phyloP scores from a whole-genome alignment of 2,797 vertebrate species.

The Aulostomus chinensis region DNA sequence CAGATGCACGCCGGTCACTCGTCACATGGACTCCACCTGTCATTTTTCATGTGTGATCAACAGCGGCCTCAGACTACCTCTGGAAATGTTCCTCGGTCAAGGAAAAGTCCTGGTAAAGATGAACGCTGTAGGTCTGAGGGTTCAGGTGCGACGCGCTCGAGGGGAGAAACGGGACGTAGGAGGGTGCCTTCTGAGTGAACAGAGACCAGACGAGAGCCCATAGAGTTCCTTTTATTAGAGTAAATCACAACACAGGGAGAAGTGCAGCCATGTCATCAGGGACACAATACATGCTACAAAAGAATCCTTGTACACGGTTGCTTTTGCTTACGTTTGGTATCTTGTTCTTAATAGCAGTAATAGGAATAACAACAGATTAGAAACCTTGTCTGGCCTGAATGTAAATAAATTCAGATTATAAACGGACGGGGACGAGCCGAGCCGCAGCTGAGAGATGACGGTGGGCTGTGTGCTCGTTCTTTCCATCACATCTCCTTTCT shows the following conservation, averaged over 20 bases:
- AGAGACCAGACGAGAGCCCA: constrained; percentile 65
- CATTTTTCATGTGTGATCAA: no score
- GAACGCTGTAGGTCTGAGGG: no score
- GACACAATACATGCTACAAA: constrained; percentile 87
- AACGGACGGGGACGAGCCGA: constrained; percentile 33
- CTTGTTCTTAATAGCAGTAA: constrained; percentile 61
- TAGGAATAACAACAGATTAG: constrained; percentile 51
- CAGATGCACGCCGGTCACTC: no score
- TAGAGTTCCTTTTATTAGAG: constrained; percentile 84
- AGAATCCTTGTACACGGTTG: constrained; percentile 77
- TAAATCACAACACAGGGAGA: constrained; percentile 85
- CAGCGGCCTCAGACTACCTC: no score
- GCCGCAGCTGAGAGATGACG: constrained; percentile 32
- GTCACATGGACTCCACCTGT: no score
- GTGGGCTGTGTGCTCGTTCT: no score
- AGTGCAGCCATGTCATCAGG: constrained; percentile 84
- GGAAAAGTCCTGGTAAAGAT: no score
- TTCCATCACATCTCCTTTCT: constrained; percentile 5
- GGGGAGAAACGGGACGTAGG: no score
- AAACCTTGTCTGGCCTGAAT: constrained; percentile 64
- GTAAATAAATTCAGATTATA: constrained; percentile 64
- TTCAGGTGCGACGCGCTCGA: no score
- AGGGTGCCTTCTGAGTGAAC: no score
- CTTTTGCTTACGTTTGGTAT: constrained; percentile 78
- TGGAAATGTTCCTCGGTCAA: no score